phyloP scores from a whole-genome alignment of 2,888 invertebrate genomes.

The Oasisia sp. region DNA sequence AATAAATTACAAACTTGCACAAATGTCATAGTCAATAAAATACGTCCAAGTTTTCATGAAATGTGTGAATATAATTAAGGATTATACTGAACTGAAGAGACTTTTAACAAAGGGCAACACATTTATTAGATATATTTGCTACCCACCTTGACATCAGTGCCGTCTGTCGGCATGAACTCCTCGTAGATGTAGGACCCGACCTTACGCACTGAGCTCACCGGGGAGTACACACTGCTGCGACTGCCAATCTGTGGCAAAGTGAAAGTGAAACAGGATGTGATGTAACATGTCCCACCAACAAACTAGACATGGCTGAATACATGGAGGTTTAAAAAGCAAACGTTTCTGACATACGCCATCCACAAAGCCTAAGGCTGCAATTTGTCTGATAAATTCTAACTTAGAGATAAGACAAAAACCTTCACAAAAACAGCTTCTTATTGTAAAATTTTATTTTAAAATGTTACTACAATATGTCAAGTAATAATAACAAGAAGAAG shows the following conservation, averaged over 20 bases:
- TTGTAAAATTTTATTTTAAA: background rate
- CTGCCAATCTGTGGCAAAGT: slow-evolving; percentile 84
- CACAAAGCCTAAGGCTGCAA: background rate
- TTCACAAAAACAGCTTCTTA: background rate
- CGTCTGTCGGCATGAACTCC: slow-evolving; percentile 99
- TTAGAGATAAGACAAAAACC: background rate
- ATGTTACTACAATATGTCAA: background rate
- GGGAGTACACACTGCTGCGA: slow-evolving; percentile 97
- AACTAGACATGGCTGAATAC: background rate
- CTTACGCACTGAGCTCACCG: slow-evolving; percentile 89
- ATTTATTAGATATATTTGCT: background rate
- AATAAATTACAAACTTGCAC: too few relatives aligned
- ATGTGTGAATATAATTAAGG: background rate
- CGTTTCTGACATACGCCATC: background rate
- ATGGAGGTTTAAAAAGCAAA: background rate
- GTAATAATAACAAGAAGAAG: too few relatives aligned
- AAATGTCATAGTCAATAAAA: too few relatives aligned
- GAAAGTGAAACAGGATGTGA: background rate
- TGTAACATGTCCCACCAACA: background rate
- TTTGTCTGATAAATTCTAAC: background rate
- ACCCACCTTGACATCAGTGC: slow-evolving; percentile 77
- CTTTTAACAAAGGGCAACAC: background rate
- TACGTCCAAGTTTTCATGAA: too few relatives aligned
- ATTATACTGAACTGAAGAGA: background rate
- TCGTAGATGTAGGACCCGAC: slow-evolving; percentile 99